These are phyloP conservation scores for Tragelaphus strepsiceros DNA, from an alignment of 2,113 vertebrate species.

Conservation along the genomic window DNA sequence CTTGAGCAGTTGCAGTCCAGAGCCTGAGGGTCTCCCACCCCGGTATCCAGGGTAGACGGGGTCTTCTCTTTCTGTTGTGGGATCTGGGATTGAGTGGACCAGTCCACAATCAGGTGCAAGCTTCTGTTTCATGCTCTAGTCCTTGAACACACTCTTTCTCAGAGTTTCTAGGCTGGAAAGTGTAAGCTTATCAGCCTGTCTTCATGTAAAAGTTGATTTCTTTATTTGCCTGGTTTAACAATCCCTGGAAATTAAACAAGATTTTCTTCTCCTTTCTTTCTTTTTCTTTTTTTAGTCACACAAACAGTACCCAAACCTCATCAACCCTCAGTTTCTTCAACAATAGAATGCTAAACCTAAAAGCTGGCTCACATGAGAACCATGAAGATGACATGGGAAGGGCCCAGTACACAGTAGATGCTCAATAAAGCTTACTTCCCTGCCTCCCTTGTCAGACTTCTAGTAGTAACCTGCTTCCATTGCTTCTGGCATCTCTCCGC, in stretches of 20 bases:
- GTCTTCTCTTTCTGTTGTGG: accelerated
- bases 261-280: not conserved
- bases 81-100: not conserved
- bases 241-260: not conserved
- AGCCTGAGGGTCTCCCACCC: not conserved
- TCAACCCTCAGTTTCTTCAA: not conserved
- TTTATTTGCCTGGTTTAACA: not conserved
- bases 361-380: not conserved
- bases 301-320: not conserved
- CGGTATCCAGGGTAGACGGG: accelerated
- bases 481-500: accelerated
- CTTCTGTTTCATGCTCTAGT: not conserved
- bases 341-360: not conserved
- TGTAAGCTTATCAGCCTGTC: not conserved
- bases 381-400: accelerated
- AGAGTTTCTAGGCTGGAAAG: not conserved
- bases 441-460: not conserved
- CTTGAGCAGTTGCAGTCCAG: not conserved
- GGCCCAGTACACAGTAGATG: not conserved
- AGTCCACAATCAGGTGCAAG: not conserved
- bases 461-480: not conserved
- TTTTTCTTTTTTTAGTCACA: not conserved
- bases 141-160: not conserved
- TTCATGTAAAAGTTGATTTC: not conserved
- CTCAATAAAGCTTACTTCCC: not conserved